Evolutionary conservation across 35 echinoderm and acorn worm species (phyloP), one percentile per base, ranked within the genome.

Genomic region (Heliocidaris erythrogramma): DNA sequence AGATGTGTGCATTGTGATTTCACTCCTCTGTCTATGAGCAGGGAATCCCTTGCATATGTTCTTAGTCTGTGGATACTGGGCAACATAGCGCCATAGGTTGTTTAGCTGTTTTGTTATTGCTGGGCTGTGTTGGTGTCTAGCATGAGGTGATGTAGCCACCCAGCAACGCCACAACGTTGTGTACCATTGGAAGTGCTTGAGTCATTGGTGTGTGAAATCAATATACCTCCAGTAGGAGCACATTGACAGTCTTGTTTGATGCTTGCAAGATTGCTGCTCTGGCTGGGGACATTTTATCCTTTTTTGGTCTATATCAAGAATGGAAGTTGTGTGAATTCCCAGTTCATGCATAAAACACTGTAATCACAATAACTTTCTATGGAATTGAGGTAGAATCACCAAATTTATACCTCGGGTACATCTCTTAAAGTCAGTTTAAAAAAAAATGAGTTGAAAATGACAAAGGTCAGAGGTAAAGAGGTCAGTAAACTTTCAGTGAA

Each of bases 131-230:
- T 30, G 49, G 91, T 30, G 91, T 92, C 49, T 59, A 52, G 91
- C 48, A 53, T 13, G 13, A 59, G 91, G 47, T 92, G 91, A 24
- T 60, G 71, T 32, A 94, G 88, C 93, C 87, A 94, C 92, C 94
- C 97, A 99, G 97, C 98, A 99, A 97, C 97, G 96, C 97, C 96
- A 48, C 96, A 88, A 95, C 96, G 96, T 97, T 97, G 97, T 99
- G 97, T 97, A 90, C 90, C 93, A 93, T 99, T 93, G 88, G 98
- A 95, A 97, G 98, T 99, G 97, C 98, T 96, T 99, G 98, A 99
- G 98, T 99, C 98, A 99, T 99, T 95, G 96, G 98, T 97, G 98
- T 99, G 98, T 97, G 49, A 99, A 30, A 99, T 59, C 92, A 96
- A 96, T 97, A 97, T 97, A 97, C 98, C 98, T 99, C 98, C 98